phyloP scores from a whole-genome alignment of 2,888 invertebrate species.

The Philopedon plagiatum region DNA sequence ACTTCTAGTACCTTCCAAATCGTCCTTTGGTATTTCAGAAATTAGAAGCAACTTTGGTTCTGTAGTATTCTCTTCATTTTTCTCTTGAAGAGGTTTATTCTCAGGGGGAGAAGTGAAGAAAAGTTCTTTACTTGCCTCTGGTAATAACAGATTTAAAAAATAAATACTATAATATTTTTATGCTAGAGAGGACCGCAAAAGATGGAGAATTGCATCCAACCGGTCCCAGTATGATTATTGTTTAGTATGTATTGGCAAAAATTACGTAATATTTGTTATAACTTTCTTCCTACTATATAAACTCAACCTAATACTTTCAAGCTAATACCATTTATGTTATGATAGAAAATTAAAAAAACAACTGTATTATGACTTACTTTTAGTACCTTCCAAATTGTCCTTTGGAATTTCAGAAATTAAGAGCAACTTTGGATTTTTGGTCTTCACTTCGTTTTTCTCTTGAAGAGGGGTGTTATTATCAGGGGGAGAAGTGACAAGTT shows the following conservation, averaged over 20 bases:
- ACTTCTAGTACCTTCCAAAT: background rate
- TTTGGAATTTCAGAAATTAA: background rate
- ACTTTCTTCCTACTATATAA: too few species aligned
- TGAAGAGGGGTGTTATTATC: background rate
- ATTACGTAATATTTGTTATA: too few species aligned
- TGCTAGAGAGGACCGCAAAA: too few species aligned
- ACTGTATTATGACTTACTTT: too few species aligned
- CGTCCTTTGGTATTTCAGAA: background rate
- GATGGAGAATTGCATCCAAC: too few species aligned
- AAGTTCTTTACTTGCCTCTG: background rate
- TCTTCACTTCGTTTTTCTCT: background rate
- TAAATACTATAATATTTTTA: background rate
- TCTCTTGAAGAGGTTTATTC: background rate
- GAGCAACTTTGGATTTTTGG: background rate
- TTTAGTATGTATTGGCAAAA: too few species aligned
- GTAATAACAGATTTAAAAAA: constrained; percentile 13
- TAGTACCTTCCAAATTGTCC: background rate
- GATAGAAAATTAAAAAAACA: too few species aligned
- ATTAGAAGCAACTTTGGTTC: constrained; percentile 12
- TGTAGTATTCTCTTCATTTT: background rate
- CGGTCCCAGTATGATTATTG: too few species aligned
- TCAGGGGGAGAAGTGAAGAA: background rate
- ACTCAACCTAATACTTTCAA: too few species aligned
- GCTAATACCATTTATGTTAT: too few species aligned
- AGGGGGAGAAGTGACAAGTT: background rate